Conservation (phyloP, 2,797 vertebrate genomes). For the Platalea minor region DNA sequence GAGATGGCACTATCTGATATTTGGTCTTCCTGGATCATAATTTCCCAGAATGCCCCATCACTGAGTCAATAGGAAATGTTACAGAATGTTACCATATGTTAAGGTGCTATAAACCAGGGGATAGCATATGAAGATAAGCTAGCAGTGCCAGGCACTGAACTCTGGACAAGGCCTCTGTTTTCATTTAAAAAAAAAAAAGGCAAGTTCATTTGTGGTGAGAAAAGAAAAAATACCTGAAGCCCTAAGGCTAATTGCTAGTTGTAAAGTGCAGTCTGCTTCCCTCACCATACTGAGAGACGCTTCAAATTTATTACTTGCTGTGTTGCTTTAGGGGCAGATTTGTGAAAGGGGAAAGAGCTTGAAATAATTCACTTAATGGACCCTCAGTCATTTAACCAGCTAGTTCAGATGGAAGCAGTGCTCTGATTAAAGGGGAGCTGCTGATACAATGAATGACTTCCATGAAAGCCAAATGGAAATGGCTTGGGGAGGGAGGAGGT, state of each 20-base stretch:
- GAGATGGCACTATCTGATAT: neutral
- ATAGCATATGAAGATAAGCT: neutral
- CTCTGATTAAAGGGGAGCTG: slow-evolving; percentile 39
- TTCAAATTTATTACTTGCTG: neutral
- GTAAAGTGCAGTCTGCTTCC: slow-evolving; percentile 30
- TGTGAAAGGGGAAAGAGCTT: neutral
- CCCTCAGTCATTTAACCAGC: neutral
- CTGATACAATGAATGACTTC: slow-evolving; percentile 1
- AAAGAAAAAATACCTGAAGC: slow-evolving; percentile 40
- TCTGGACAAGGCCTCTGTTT: neutral
- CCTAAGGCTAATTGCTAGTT: slow-evolving; percentile 27
- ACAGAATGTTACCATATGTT: neutral
- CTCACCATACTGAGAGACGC: neutral
- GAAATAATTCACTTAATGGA: slow-evolving; percentile 42
- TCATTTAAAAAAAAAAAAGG: neutral
- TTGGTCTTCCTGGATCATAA: neutral
- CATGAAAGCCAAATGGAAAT: slow-evolving; percentile 14
- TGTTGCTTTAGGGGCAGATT: neutral
- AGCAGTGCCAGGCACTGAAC: neutral
- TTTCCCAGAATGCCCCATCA: neutral
- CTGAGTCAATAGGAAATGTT: neutral
- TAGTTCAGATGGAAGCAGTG: neutral
- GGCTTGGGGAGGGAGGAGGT: neutral
- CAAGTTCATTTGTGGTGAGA: neutral
- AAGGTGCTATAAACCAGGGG: neutral